phyloP scores from a whole-genome alignment of 2,888 invertebrate species.

The Emesis furor region DNA sequence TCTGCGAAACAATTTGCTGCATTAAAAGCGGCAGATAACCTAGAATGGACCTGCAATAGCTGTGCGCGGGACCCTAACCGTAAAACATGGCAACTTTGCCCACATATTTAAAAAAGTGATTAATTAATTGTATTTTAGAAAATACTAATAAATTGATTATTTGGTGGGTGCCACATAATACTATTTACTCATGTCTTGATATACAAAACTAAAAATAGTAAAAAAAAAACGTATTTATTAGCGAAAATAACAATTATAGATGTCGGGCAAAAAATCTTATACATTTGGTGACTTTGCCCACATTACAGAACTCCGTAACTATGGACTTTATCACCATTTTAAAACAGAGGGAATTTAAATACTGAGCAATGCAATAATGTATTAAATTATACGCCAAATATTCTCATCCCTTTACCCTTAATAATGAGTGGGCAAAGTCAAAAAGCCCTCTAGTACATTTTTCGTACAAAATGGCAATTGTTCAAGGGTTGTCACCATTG shows the following conservation, averaged over 20 bases:
- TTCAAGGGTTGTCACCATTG: background rate
- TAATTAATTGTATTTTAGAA: too few species aligned
- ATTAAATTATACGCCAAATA: background rate
- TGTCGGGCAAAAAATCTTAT: background rate
- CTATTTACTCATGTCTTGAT: background rate
- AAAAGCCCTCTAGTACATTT: slow-evolving; percentile 4
- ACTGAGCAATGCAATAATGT: background rate
- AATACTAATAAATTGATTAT: background rate
- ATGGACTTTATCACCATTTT: slow-evolving; percentile 1
- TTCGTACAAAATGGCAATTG: background rate
- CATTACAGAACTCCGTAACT: background rate
- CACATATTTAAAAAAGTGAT: too few species aligned
- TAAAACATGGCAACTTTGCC: too few species aligned
- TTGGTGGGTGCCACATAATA: background rate
- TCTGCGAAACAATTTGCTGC: background rate
- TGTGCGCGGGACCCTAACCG: background rate
- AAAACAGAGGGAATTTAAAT: background rate
- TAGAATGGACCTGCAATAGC: too few species aligned
- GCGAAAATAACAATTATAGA: slow-evolving; percentile 11
- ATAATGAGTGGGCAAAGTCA: background rate
- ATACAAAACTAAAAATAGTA: slow-evolving; percentile 5
- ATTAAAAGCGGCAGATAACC: too few species aligned
- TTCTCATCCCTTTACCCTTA: background rate
- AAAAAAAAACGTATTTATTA: slow-evolving; percentile 3
- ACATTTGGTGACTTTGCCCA: background rate